A percentile compares a stretch with the other conserved stretches of the same genome.
Evolutionary conservation across 2,888 invertebrate species (phyloP).

Genomic region (Aromia moschata): DNA sequence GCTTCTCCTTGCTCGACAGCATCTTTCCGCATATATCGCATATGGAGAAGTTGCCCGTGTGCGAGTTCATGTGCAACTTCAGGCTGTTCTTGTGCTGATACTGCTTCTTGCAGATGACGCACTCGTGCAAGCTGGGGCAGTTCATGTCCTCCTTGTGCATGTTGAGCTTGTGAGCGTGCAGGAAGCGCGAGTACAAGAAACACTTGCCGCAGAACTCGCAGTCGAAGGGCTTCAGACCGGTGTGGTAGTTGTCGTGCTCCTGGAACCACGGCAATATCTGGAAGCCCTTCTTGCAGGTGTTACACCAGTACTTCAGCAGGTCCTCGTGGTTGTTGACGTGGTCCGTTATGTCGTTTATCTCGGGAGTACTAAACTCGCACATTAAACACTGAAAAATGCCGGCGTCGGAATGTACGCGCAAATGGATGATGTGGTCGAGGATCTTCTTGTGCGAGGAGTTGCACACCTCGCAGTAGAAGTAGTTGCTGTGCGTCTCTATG

Average conservation of each 20-base stretch:
- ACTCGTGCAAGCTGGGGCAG: conserved; percentile 56
- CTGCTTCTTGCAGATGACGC: conserved; percentile 60
- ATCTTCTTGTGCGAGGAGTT: conserved; percentile 58
- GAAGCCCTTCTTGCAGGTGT: conserved; percentile 67
- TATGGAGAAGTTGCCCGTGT: conserved; percentile 65
- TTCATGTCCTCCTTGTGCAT: conserved; percentile 56
- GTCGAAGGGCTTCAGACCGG: conserved; percentile 65
- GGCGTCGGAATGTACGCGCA: conserved; percentile 55
- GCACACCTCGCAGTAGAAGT: conserved; percentile 59
- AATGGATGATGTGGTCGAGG: conserved; percentile 58
- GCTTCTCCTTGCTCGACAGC: conserved; percentile 65
- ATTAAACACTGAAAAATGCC: conserved; percentile 57
- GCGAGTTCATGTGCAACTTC: conserved; percentile 62
- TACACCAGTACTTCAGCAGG: conserved; percentile 65
- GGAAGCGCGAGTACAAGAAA: conserved; percentile 61
- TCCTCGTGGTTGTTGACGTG: conserved; percentile 58
- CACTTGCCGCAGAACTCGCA: conserved; percentile 67
- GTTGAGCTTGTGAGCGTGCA: conserved; percentile 58
- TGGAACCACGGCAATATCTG: conserved; percentile 67
- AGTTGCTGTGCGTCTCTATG: conserved; percentile 59
- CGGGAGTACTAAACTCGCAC: conserved; percentile 57
- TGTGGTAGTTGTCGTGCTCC: conserved; percentile 70
- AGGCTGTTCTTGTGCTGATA: conserved; percentile 61
- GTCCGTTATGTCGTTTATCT: conserved; percentile 55
- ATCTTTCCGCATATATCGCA: conserved; percentile 71